Evolutionary conservation across 2,888 invertebrate genomes (phyloP), one percentile per base, ranked within the genome.

Genomic region (Fabriciana adippe): DNA sequence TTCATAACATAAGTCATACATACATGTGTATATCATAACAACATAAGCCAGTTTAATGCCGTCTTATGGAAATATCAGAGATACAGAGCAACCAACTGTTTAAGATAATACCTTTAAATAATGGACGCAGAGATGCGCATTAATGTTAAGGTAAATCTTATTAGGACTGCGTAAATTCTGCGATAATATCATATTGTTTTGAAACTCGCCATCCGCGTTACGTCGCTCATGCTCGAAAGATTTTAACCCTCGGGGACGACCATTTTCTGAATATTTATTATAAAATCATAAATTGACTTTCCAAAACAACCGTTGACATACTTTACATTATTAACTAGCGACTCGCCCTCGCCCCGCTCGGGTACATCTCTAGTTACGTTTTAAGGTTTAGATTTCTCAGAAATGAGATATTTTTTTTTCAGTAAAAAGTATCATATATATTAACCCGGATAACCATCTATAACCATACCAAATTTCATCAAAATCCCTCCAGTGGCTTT

Each of bases 111-210:
- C 88, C 85, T 81, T 79, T 77, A 82, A 89, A 92, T 91, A 92
- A 91, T 90, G 84, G 92, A 90, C 81, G 86, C 90, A 81, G 76
- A 88, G 90, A 88, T 88, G 91, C 90, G 90, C 86, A 89, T 91
- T 90, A 91, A 91, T 90, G 91, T 89, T 91, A 87, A 91, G 85
- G 90, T 86, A 91, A 92, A 92, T 92, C 92, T 92, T 92, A 92
- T 92, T 92, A 92, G 90, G 87, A 85, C 87, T 87, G 88, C 84
- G 87, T 90, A 90, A 90, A 90, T 86, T 85, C 87, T 79, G 87
- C 86, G 92, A 92, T 92, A 90, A 92, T 89, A 92, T 92, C 92
- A 85, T 86, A 91, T 92, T 92, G 92, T 92, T 92, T 90, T 85
- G 89, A 82, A 90, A 87, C 87, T 87, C 88, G 84, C 86, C 89